phyloP scores from a whole-genome alignment of 1,140 invertebrate genomes.

The Calliphora vicina region DNA sequence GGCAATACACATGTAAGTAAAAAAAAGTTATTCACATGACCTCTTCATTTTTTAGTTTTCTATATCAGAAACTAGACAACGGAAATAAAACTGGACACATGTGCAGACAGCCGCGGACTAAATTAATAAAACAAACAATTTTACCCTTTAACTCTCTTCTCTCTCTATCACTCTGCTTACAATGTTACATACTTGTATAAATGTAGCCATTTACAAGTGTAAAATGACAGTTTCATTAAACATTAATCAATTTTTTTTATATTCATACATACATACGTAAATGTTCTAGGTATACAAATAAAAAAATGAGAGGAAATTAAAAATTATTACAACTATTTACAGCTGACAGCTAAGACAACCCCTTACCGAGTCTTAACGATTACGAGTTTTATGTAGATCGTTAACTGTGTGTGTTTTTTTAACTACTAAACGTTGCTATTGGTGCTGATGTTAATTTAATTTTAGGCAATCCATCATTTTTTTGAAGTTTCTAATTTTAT shows the following conservation, averaged over 20 bases:
- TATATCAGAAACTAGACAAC: not conserved
- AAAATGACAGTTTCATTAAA: conserved; percentile 34
- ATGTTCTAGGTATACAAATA: not conserved
- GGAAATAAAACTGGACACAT: conserved; percentile 26
- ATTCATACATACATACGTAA: not conserved
- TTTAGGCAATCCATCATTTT: conserved; percentile 23
- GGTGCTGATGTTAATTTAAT: conserved; percentile 27
- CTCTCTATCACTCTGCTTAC: too few species aligned
- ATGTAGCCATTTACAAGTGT: conserved; percentile 23
- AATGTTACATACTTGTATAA: not conserved
- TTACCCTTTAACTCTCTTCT: conserved; percentile 20
- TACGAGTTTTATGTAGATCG: not conserved
- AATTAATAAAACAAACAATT: conserved; percentile 17
- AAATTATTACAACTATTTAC: conserved; percentile 33
- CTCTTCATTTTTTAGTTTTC: conserved; percentile 6
- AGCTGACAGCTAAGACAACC: conserved; percentile 25
- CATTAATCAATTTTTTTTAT: conserved; percentile 15
- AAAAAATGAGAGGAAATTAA: conserved; percentile 15
- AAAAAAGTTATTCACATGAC: conserved; percentile 16
- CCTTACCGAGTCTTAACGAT: not conserved
- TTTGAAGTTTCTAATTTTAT: conserved; percentile 9
- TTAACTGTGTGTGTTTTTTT: not conserved
- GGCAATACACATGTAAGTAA: not conserved
- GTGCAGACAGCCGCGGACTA: conserved; percentile 3
- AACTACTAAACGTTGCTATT: not conserved